Evolutionary conservation across 2,797 vertebrate species (phyloP), one percentile per base, ranked within the genome.

Genomic region (Heteromormyrus szaboi): DNA sequence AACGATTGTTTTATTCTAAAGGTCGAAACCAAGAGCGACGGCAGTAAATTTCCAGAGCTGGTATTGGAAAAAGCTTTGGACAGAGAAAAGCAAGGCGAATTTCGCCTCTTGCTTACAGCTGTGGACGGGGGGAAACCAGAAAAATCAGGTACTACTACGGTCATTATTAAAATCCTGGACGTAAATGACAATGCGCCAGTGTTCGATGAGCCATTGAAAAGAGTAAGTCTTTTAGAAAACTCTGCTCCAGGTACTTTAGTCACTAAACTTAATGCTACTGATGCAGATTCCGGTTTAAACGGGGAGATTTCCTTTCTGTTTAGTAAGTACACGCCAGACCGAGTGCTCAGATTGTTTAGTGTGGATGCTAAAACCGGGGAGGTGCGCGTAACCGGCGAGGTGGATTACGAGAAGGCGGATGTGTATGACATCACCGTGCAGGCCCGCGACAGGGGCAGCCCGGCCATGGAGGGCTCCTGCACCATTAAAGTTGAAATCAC

Each of bases 391-490:
- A 95, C 94, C 0, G 97, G 96, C 17, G 92, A 95, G 48, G 94
- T 98, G 94, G 97, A 99, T 93, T 99, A 97, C 84, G 98, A 99
- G 93, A 97, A 96, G 89, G 94, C 93, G 0, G 91, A 90, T 90
- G 94, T 94, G 62, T 97, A 98, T 90, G 97, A 99, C 92, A 96
- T 99, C 91, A 97, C 97, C 0, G 94, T 98, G 79, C 96, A 96
- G 95, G 98, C 97, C 89, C 95, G 96, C 51, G 98, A 99, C 0
- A 95, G 96, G 1, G 98, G 98, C 3, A 96, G 96, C 85, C 97
- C 98, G 0, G 97, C 98, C 87, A 97, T 98, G 97, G 97, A 98
- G 92, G 97, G 97, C n/a, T 97, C 98, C 14, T 98, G 98, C 53
- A 97, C 97, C 89, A 95, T 99, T 91, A 96, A 97, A 84, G 95